Evolutionary conservation across 2,888 invertebrate species (phyloP).

Genomic region (Exocentrus adspersus): DNA sequence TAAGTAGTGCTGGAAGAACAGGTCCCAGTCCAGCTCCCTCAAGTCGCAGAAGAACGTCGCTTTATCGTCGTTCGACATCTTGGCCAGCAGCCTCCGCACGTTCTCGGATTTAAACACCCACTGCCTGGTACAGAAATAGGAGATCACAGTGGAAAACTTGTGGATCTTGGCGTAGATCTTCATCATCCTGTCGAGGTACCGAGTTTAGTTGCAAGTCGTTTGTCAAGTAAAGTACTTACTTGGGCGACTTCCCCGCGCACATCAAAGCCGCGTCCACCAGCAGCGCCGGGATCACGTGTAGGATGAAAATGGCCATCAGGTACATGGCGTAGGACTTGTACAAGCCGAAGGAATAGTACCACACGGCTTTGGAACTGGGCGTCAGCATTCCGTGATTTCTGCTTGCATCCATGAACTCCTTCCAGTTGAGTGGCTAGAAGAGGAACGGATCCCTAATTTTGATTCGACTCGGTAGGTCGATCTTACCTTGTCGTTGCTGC

Average conservation of each 20-base stretch:
- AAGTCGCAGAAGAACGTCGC: constrained; percentile 75
- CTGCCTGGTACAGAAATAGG: constrained; percentile 80
- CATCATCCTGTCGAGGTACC: constrained; percentile 46
- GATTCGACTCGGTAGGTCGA: no score
- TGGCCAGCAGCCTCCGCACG: constrained; percentile 68
- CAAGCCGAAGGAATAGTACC: constrained; percentile 21
- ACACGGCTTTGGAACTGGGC: constrained; percentile 14
- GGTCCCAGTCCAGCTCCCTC: constrained; percentile 78
- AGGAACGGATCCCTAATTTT: no score
- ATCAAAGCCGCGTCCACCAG: constrained; percentile 43
- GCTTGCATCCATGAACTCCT: constrained; percentile 1
- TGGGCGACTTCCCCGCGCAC: constrained; percentile 43
- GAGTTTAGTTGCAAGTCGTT: not conserved
- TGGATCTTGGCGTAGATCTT: constrained; percentile 48
- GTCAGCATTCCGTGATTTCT: not conserved
- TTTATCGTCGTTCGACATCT: constrained; percentile 69
- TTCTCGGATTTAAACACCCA: constrained; percentile 78
- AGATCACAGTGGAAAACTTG: constrained; percentile 44
- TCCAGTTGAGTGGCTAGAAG: constrained; percentile 17
- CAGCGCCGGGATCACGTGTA: constrained; percentile 45
- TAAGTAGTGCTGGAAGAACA: constrained; percentile 43
- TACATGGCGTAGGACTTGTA: not conserved
- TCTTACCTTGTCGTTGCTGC: constrained; percentile 24
- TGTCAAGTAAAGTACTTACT: constrained; percentile 41
- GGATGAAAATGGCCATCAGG: constrained; percentile 1